Conservation (phyloP, 1,140 invertebrate species). For the Pogonomyrmex californicus region DNA sequence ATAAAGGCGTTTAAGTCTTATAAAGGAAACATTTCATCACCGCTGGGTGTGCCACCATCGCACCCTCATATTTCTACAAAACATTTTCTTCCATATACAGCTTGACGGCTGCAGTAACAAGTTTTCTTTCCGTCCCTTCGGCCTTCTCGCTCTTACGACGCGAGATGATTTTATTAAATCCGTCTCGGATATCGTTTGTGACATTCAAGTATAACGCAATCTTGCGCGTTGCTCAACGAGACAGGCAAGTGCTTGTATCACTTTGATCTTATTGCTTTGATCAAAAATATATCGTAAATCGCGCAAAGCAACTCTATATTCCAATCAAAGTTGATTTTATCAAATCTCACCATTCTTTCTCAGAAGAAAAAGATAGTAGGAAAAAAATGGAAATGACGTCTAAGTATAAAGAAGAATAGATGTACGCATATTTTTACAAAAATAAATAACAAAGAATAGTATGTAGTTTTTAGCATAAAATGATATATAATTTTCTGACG, state of each 20-base stretch:
- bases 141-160: slow-evolving; percentile 15
- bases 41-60: slow-evolving; percentile 28
- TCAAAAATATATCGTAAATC: slow-evolving; percentile 20
- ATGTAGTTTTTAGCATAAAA: background rate
- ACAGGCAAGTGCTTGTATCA: slow-evolving; percentile 17
- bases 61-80: slow-evolving; percentile 54
- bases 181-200: slow-evolving; percentile 54
- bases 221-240: slow-evolving; percentile 27
- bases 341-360: background rate
- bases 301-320: slow-evolving; percentile 2
- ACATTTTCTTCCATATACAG: slow-evolving; percentile 58
- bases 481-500: background rate
- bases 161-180: slow-evolving; percentile 63
- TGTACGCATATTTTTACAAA: background rate
- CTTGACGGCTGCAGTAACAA: slow-evolving; percentile 60
- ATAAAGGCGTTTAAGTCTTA: slow-evolving; percentile 48
- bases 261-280: slow-evolving; percentile 35
- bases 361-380: background rate
- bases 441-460: slow-evolving; percentile 1
- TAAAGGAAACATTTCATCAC: slow-evolving; percentile 55
- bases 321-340: slow-evolving; percentile 26
- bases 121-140: slow-evolving; percentile 55
- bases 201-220: slow-evolving; percentile 54
- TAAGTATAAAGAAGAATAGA: background rate
- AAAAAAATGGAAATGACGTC: background rate